Percentiles rank a stretch among this genome's conserved stretches.
Evolutionary conservation across 2,797 vertebrate species (phyloP).

Genomic region (Linurgus olivaceus): DNA sequence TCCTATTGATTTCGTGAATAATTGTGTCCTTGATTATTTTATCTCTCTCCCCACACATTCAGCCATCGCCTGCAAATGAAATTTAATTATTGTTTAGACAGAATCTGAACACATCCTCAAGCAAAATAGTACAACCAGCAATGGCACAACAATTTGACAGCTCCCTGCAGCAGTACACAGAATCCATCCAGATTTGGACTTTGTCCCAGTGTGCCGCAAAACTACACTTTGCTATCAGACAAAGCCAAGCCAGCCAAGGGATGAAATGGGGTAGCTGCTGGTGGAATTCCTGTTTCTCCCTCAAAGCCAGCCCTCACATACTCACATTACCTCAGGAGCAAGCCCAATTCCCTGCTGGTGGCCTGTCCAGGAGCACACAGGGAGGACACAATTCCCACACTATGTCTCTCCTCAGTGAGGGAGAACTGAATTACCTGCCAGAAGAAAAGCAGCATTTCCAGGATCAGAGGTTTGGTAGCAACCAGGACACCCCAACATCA

Average conservation of each 20-base stretch:
- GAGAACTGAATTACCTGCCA: background rate
- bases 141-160: background rate
- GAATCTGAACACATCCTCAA: conserved; percentile 9
- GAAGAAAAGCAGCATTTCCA: fast-evolving
- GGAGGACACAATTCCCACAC: background rate
- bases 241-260: background rate
- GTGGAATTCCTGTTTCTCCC: background rate
- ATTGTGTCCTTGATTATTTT: conserved; percentile 17
- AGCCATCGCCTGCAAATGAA: background rate
- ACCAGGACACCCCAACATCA: background rate
- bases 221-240: background rate
- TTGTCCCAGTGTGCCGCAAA: background rate
- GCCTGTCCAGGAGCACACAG: background rate
- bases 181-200: background rate
- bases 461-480: background rate
- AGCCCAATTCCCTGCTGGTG: background rate
- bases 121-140: background rate
- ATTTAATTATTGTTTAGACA: conserved; percentile 39
- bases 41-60: conserved; percentile 7
- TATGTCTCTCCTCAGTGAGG: fast-evolving
- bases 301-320: background rate
- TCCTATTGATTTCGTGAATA: conserved; percentile 38
- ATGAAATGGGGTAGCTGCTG: background rate
- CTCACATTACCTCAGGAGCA: background rate
- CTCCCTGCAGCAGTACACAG: background rate